Percentiles rank a stretch among this genome's conserved stretches.
Evolutionary conservation across 2,113 vertebrate genomes (phyloP).

Genomic region (Paralichthys olivaceus): DNA sequence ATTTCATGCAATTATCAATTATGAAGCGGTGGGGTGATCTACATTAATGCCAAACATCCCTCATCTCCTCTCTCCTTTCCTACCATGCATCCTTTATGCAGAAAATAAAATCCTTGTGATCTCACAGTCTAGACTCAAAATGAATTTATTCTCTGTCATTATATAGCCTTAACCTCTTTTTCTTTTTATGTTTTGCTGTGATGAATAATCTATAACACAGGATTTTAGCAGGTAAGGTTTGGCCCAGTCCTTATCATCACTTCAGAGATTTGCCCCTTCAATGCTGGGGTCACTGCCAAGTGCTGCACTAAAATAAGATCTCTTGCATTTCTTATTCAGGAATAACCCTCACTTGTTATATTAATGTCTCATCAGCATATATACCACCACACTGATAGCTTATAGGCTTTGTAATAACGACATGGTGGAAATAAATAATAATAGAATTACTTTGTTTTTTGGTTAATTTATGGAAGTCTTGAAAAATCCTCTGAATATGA

Average conservation of each 20-base stretch:
- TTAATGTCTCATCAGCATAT: no score
- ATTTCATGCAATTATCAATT: neutral
- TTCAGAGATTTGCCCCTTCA: no score
- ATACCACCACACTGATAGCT: no score
- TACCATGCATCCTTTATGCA: neutral
- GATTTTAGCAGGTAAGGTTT: neutral
- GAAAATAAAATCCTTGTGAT: neutral
- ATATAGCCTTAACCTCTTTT: neutral
- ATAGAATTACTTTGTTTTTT: neutral
- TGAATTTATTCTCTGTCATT: neutral
- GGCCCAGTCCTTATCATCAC: no score
- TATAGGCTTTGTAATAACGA: neutral
- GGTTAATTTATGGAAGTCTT: no score
- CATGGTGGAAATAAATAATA: neutral
- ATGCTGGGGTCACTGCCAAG: no score
- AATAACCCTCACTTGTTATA: neutral
- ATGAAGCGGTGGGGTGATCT: neutral
- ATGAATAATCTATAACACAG: neutral
- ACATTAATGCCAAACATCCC: neutral
- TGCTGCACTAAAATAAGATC: no score
- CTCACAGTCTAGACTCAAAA: neutral
- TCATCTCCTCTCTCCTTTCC: neutral
- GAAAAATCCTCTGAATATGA: no score
- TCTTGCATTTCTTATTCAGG: no score
- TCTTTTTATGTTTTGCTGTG: neutral